Evolutionary conservation across 2,797 vertebrate genomes (phyloP).

Genomic region (Onychomys arenicola): DNA sequence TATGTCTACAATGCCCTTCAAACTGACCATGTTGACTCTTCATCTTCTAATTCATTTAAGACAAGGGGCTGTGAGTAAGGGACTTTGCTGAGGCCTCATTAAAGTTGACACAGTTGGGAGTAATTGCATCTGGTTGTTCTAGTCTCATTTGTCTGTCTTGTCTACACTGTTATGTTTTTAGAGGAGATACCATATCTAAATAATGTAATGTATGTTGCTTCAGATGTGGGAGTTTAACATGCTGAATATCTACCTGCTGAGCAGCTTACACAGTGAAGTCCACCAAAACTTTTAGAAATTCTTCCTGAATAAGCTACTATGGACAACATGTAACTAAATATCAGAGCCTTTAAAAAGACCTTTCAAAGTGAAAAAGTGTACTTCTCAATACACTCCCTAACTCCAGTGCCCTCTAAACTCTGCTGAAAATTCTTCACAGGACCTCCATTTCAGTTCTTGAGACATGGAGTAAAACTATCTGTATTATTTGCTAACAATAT

Average conservation of each 20-base stretch:
- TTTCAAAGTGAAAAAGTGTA: neutral
- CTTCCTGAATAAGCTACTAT: neutral
- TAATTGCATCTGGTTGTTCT: neutral
- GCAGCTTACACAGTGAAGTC: neutral
- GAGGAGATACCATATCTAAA: neutral
- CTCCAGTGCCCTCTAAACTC: neutral
- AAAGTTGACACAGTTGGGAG: too few species aligned
- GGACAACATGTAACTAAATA: neutral
- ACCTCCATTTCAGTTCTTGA: slow-evolving; percentile 11
- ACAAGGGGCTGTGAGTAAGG: neutral
- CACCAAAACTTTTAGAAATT: slow-evolving; percentile 31
- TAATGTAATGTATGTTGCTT: neutral
- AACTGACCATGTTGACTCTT: neutral
- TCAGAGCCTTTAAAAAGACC: neutral
- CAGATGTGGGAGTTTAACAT: neutral
- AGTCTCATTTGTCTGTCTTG: neutral
- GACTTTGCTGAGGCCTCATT: neutral
- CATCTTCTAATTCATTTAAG: neutral
- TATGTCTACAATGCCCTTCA: neutral
- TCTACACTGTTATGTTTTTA: neutral
- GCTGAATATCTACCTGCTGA: neutral
- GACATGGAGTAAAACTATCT: slow-evolving; percentile 1
- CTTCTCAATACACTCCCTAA: neutral
- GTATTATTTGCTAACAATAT: slow-evolving; percentile 6
- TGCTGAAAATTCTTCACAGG: neutral